Conservation (phyloP, 1,140 invertebrate genomes). For the Brachionus sp. region DNA sequence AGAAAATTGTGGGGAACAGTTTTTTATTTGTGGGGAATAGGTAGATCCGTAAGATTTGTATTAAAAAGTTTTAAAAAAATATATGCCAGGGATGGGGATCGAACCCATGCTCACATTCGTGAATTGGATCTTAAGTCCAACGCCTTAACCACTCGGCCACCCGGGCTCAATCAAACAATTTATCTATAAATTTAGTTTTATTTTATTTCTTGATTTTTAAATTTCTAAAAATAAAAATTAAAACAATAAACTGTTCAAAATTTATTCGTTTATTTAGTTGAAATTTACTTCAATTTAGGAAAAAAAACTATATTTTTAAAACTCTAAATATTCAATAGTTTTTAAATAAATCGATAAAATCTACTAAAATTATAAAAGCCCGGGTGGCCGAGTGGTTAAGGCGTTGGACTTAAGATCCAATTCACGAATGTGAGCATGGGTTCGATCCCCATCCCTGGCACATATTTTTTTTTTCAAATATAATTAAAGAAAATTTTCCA, state of each 20-base stretch:
- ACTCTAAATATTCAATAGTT: too few species aligned
- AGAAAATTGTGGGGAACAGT: too few species aligned
- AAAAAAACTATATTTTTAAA: too few species aligned
- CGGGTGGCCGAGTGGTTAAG: slow-evolving; percentile 21
- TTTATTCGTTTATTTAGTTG: too few species aligned
- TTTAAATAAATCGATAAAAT: neutral
- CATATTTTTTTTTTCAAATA: neutral
- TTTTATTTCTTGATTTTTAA: too few species aligned
- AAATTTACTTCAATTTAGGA: too few species aligned
- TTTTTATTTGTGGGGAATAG: too few species aligned
- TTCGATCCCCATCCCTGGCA: slow-evolving; percentile 33
- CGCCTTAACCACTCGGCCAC: slow-evolving; percentile 32
- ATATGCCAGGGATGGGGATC: slow-evolving; percentile 26
- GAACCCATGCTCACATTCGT: slow-evolving; percentile 11
- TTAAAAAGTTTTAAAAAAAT: neutral
- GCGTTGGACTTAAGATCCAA: slow-evolving; percentile 19
- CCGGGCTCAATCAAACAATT: neutral
- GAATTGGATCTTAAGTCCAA: slow-evolving; percentile 36
- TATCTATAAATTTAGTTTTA: too few species aligned
- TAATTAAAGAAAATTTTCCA: neutral
- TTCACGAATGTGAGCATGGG: slow-evolving; percentile 26
- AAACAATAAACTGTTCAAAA: too few species aligned
- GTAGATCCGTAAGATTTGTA: too few species aligned
- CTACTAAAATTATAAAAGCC: neutral
- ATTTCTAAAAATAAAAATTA: too few species aligned